Evolutionary conservation across 1,140 invertebrate genomes (phyloP).

Genomic region (Aradophagus sp.): DNA sequence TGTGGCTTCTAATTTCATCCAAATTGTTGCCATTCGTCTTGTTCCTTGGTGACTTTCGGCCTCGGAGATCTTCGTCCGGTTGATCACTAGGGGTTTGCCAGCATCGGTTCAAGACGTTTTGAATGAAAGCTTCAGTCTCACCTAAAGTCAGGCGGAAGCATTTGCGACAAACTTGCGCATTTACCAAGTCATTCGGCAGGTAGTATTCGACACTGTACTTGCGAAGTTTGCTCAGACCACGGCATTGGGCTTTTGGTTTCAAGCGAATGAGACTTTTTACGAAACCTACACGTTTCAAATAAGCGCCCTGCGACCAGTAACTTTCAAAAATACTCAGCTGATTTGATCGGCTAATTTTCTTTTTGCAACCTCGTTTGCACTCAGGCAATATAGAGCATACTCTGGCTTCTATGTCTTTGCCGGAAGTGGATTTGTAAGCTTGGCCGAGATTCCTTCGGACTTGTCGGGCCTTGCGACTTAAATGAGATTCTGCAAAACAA

Average conservation of each 20-base stretch:
- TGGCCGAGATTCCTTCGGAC: conserved; percentile 2
- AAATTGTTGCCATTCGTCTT: conserved; percentile 5
- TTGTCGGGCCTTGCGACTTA: conserved; percentile 2
- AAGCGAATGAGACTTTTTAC: conserved; percentile 10
- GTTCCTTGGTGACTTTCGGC: conserved; percentile 14
- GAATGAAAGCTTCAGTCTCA: conserved; percentile 26
- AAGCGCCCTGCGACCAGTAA: conserved; percentile 25
- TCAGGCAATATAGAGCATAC: neutral
- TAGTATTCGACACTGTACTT: conserved; percentile 18
- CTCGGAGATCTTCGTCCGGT: conserved; percentile 9
- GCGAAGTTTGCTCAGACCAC: conserved; percentile 6
- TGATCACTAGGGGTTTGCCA: conserved; percentile 7
- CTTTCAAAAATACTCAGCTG: conserved; percentile 13
- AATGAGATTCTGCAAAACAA: neutral
- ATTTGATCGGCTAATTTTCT: conserved; percentile 7
- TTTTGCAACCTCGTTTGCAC: conserved; percentile 10
- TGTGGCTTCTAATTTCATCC: conserved; percentile 11
- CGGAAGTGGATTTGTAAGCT: conserved; percentile 5
- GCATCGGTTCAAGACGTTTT: conserved; percentile 12
- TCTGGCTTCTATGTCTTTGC: conserved; percentile 2
- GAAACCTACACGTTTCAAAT: conserved; percentile 15
- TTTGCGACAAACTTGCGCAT: conserved; percentile 21
- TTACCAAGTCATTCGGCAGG: neutral
- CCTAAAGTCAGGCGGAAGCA: conserved; percentile 30
- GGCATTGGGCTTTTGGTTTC: conserved; percentile 7